Evolutionary conservation across 1,140 invertebrate species (phyloP), one percentile per base, ranked within the genome.

Genomic region (Cyrtorhinus lividipennis): DNA sequence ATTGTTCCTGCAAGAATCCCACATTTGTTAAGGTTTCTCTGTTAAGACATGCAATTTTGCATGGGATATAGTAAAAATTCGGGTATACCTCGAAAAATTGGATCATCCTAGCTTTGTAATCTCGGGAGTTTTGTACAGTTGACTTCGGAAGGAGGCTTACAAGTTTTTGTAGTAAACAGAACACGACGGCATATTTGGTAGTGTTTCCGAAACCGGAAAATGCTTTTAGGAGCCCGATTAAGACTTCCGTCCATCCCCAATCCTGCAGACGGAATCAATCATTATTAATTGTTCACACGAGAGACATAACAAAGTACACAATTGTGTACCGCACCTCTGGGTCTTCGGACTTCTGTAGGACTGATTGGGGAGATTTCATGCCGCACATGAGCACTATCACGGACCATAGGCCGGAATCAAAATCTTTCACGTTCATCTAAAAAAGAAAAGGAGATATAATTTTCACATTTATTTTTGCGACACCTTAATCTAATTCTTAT

Each of bases 1-100:
- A 75, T 22, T 90, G 69, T 66, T 85, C 78, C 79, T 86, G 72
- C 61, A 74, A 77, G 68, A 58, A n/a, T n/a, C n/a, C n/a, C n/a
- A n/a, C n/a, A 68, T n/a, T n/a, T n/a, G n/a, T n/a, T n/a, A n/a
- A n/a, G n/a, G n/a, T n/a, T n/a, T n/a, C n/a, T n/a, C n/a, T n/a
- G n/a, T n/a, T n/a, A n/a, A n/a, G n/a, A n/a, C n/a, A n/a, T n/a
- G n/a, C n/a, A n/a, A n/a, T n/a, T n/a, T n/a, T n/a, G n/a, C n/a
- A n/a, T n/a, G n/a, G n/a, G n/a, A n/a, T n/a, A n/a, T n/a, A n/a
- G n/a, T n/a, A n/a, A n/a, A 38, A 38, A 38, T 38, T 15, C 30
- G 30, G 30, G 5, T 38, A 38, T 59, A 64, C 62, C 30, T 46
- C 57, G 30, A 64, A 64, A 13, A 12, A 22, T 24, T 64, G 60